Evolutionary conservation across 2,113 vertebrate genomes (phyloP).

Genomic region (Dasypus novemcinctus): DNA sequence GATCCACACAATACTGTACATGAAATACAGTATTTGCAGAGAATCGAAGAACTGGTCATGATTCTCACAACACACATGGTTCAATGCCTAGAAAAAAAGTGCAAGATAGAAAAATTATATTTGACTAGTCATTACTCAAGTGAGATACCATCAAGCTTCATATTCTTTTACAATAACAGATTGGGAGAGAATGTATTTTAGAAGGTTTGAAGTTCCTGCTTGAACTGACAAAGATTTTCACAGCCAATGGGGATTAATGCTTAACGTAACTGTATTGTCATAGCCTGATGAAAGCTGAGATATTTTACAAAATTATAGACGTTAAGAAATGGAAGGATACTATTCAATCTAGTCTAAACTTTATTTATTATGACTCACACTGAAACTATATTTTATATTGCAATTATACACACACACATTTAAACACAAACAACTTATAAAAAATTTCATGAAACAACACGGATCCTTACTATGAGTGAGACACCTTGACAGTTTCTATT

Average conservation of each 20-base stretch:
- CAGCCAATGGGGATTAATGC: not conserved
- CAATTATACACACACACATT: not conserved
- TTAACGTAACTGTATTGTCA: not conserved
- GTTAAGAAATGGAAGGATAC: not conserved
- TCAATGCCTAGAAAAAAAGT: not conserved
- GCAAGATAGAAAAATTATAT: not conserved
- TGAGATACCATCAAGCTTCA: not conserved
- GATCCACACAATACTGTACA: not conserved
- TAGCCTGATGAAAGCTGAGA: conserved; percentile 13
- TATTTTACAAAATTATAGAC: not conserved
- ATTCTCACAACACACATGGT: not conserved
- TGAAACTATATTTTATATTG: not conserved
- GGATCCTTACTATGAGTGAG: not conserved
- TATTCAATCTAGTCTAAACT: not conserved
- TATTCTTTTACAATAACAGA: not conserved
- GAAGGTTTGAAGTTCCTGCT: not conserved
- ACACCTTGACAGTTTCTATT: not conserved
- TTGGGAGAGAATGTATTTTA: not conserved
- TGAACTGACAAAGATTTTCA: not conserved
- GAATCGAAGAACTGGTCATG: not conserved
- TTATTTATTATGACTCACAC: not conserved
- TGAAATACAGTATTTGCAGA: not conserved
- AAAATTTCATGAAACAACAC: not conserved
- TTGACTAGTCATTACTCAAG: not conserved
- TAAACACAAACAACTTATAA: not conserved